These are phyloP conservation scores for Punctoribates punctum DNA, from an alignment of 2,888 invertebrate species.

Conservation along the genomic window DNA sequence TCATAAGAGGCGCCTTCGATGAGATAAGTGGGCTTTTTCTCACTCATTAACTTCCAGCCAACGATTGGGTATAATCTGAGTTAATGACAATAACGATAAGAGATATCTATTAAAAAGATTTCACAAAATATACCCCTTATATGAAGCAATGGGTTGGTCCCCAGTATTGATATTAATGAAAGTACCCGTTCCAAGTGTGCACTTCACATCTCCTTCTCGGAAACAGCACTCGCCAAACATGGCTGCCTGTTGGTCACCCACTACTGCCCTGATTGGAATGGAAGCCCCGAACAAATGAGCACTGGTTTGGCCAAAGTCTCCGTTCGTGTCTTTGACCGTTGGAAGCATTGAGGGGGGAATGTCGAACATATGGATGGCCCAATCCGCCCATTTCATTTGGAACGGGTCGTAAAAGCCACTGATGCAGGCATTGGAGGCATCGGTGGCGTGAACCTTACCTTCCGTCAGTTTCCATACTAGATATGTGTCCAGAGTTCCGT, in stretches of 20 bases:
- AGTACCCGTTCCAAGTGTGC: conserved; percentile 83
- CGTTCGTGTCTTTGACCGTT: conserved; percentile 69
- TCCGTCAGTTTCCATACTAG: conserved; percentile 74
- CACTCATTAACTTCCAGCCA: conserved; percentile 69
- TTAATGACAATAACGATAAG: too few species aligned
- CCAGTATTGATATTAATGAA: conserved; percentile 83
- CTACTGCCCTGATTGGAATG: conserved; percentile 73
- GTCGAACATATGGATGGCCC: conserved; percentile 66
- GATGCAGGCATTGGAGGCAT: conserved; percentile 83
- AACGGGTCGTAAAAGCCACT: conserved; percentile 94
- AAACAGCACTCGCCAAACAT: conserved; percentile 83
- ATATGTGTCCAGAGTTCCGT: conserved; percentile 91
- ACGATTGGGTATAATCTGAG: conserved; percentile 82
- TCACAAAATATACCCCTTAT: conserved; percentile 60
- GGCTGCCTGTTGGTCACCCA: conserved; percentile 84
- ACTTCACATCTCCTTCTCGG: conserved; percentile 70
- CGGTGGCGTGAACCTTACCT: conserved; percentile 67
- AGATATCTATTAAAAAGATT: neutral
- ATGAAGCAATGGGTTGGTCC: conserved; percentile 68
- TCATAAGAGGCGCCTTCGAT: conserved; percentile 85
- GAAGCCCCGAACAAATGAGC: conserved; percentile 67
- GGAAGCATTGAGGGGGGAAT: conserved; percentile 75
- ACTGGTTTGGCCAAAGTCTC: conserved; percentile 67
- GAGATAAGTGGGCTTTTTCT: conserved; percentile 62
- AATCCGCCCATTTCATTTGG: conserved; percentile 73